Percentiles rank a stretch among this genome's conserved stretches.
phyloP scores from a whole-genome alignment of 2,888 invertebrate genomes.

The Podabrus alpinus region DNA sequence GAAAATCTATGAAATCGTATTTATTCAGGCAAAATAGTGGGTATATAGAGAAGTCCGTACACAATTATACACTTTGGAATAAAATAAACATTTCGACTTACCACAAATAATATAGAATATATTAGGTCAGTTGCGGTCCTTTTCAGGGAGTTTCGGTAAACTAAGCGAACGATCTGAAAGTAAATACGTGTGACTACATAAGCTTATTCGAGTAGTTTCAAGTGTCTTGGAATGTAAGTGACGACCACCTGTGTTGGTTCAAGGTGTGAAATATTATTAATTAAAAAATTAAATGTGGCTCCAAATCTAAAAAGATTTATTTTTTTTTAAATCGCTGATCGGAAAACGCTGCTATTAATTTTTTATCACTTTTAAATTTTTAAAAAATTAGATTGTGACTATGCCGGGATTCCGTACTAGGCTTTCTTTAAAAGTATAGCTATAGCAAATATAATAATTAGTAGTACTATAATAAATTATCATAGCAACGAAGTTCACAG shows the following conservation, averaged over 20 bases:
- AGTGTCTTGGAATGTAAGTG: slow-evolving; percentile 28
- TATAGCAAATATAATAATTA: too few relatives aligned
- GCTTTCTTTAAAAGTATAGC: too few relatives aligned
- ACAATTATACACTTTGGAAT: slow-evolving; percentile 28
- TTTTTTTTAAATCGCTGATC: not conserved
- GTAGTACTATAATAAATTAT: too few relatives aligned
- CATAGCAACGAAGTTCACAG: too few relatives aligned
- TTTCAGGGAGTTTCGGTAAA: slow-evolving; percentile 28
- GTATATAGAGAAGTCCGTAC: slow-evolving; percentile 16
- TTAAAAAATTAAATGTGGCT: not conserved
- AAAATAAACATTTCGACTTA: slow-evolving; percentile 19
- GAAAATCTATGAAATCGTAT: slow-evolving; percentile 22
- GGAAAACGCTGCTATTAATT: too few relatives aligned
- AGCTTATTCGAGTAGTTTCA: slow-evolving; percentile 30
- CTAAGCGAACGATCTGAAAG: slow-evolving; percentile 31
- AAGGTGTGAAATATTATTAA: slow-evolving; percentile 30
- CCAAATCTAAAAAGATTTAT: not conserved
- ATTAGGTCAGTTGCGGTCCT: slow-evolving; percentile 25
- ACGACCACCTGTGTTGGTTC: slow-evolving; percentile 33
- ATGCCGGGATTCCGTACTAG: too few relatives aligned
- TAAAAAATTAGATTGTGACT: too few relatives aligned
- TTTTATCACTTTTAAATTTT: too few relatives aligned
- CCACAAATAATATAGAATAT: slow-evolving; percentile 3
- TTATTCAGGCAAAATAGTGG: slow-evolving; percentile 25
- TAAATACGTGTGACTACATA: slow-evolving; percentile 33